Conservation (phyloP, 2,888 invertebrate genomes). For the Tachina lurida region DNA sequence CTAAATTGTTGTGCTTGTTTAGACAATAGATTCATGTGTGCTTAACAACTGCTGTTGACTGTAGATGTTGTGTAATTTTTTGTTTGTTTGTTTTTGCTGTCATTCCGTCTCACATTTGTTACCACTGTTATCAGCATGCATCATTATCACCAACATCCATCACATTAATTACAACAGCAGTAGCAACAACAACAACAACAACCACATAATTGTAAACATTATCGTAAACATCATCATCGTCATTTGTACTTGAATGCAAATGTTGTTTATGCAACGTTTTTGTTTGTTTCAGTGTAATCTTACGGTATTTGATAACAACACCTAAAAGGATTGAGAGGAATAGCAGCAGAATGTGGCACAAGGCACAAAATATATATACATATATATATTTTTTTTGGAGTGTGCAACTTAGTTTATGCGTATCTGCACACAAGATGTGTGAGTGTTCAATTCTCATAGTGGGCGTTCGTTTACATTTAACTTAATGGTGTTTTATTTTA, state of each 20-base stretch:
- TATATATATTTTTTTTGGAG: neutral
- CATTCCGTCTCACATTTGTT: slow-evolving; percentile 35
- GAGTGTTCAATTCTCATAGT: slow-evolving; percentile 26
- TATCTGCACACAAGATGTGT: neutral
- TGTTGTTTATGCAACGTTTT: slow-evolving; percentile 53
- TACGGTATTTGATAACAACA: slow-evolving; percentile 64
- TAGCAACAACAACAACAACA: slow-evolving; percentile 10
- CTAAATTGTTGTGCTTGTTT: slow-evolving; percentile 14
- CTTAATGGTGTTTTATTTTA: slow-evolving; percentile 52
- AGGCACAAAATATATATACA: slow-evolving; percentile 17
- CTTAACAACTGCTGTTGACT: slow-evolving; percentile 35
- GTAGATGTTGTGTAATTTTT: slow-evolving; percentile 17
- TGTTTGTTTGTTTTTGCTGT: slow-evolving; percentile 7
- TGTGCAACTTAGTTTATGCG: slow-evolving; percentile 16
- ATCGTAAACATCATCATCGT: slow-evolving; percentile 7
- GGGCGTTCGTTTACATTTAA: slow-evolving; percentile 43
- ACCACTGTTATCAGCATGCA: slow-evolving; percentile 40
- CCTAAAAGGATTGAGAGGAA: slow-evolving; percentile 55
- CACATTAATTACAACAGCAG: slow-evolving; percentile 20
- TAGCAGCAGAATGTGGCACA: slow-evolving; percentile 32
- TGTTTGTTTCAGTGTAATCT: slow-evolving; percentile 58
- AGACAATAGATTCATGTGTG: slow-evolving; percentile 23
- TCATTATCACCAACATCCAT: slow-evolving; percentile 5
- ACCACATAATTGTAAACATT: slow-evolving; percentile 3
- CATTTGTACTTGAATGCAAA: slow-evolving; percentile 39